Evolutionary conservation across 2,888 invertebrate species (phyloP), one percentile per base, ranked within the genome.

Genomic region (Cephalotes varians): DNA sequence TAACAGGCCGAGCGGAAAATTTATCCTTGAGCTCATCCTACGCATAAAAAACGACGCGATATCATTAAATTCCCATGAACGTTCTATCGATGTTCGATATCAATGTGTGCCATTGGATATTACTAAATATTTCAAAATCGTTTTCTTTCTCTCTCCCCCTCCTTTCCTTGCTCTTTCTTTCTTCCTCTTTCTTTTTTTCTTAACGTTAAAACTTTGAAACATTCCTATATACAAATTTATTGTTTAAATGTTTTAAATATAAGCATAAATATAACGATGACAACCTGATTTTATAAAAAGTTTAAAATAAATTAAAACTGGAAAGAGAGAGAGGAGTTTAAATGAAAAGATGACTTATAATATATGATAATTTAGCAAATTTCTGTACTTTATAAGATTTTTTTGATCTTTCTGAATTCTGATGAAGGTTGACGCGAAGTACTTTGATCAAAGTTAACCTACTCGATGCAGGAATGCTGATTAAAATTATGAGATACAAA

Each of bases 401-500:
- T 5, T 31, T 21, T 47, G 34, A 49, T 34, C 31, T 58, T 44
- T 31, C 4, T 31, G 15, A 44, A 74, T 40, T 72, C 2, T 28
- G 21, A 60, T 15, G 28, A 60, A 44, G n/a, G 18, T n/a, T 44
- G 31, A 40, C 40, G 15, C n/a, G 3, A 37, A 28, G 40, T n/a
- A 40, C n/a, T 51, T 31, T 54, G 65, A 65, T 65, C 40, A 64
- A 51, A 51, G 40, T 64, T 37, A 64, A 49, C 18, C 28, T 40
- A 21, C 15, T 51, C 37, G n/a, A 28, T 54, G n/a, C 28, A 12
- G 40, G 15, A 76, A 65, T 65, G 40, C 76, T 65, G 65, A 65
- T 76, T 65, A 76, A 76, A 76, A 54, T 76, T 76, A 54, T 64
- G 15, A 40, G 28, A 65, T 54, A 76, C 65, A 76, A 76, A 65